These are phyloP conservation scores for Oriolus oriolus DNA, from an alignment of 2,113 vertebrate genomes.

Conservation along the genomic window DNA sequence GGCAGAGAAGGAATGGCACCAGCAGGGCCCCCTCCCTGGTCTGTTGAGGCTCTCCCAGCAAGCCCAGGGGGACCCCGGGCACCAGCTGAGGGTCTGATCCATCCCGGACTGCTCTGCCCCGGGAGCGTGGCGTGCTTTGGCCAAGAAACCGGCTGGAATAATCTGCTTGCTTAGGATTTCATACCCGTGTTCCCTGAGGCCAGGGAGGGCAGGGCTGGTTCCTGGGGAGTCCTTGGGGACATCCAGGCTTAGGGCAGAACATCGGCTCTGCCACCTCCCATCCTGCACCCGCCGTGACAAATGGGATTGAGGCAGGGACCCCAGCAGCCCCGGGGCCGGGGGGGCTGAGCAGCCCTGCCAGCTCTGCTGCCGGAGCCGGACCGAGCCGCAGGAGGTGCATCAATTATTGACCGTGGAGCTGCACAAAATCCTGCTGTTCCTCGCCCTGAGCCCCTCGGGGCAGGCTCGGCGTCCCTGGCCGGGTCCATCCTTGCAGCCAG, in stretches of 20 bases:
- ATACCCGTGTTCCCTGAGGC: rapidly evolving
- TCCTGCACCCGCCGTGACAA: rapidly evolving
- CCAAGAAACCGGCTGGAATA: not conserved
- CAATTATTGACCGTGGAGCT: not conserved
- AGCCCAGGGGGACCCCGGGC: not conserved
- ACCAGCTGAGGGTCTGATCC: not conserved
- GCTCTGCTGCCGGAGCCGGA: not conserved
- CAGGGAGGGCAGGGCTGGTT: not conserved
- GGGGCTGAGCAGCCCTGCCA: not conserved
- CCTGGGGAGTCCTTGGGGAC: not conserved
- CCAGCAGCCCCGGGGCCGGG: not conserved
- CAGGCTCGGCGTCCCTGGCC: not conserved
- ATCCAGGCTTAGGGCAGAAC: not conserved
- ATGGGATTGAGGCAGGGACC: not conserved
- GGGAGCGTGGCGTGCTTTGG: rapidly evolving
- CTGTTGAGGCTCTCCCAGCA: not conserved
- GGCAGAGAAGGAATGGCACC: not conserved
- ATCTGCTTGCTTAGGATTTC: not conserved
- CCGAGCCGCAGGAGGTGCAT: not conserved
- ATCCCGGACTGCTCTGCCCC: not conserved
- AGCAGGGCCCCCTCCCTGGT: not conserved
- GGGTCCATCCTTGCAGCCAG: not conserved
- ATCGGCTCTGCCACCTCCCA: not conserved
- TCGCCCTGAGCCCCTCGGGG: not conserved
- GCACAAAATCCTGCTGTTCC: not conserved